Evolutionary conservation across 35 echinoderm and acorn worm genomes (phyloP).

Genomic region (Holothuria glaberrima): DNA sequence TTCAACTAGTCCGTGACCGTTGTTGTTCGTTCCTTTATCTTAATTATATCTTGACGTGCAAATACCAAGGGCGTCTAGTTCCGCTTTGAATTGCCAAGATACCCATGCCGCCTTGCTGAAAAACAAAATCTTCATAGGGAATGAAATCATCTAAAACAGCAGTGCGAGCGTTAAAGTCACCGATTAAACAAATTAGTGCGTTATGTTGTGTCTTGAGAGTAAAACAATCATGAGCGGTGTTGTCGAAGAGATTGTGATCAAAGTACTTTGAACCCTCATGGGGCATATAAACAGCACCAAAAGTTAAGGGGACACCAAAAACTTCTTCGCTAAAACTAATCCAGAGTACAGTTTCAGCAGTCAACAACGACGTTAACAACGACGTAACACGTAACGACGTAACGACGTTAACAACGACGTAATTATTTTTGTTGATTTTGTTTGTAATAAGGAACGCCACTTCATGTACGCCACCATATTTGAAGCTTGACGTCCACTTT

Average conservation of each 20-base stretch:
- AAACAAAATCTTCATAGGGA: background rate
- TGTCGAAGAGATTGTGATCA: conserved; percentile 34
- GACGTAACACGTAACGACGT: no score
- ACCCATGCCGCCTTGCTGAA: conserved; percentile 8
- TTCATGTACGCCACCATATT: background rate
- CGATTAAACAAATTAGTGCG: background rate
- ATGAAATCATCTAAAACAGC: no score
- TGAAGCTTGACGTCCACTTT: no score
- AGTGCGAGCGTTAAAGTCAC: conserved; percentile 8
- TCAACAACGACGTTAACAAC: no score
- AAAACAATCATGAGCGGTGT: conserved; percentile 22
- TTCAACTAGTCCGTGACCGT: background rate
- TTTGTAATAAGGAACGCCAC: no score
- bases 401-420: no score
- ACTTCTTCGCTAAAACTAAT: conserved; percentile 10
- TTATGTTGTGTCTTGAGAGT: background rate
- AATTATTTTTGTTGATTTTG: no score
- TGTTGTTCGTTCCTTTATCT: no score
- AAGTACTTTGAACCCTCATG: no score
- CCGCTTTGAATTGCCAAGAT: background rate
- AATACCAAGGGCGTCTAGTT: no score
- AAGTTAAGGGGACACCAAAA: background rate
- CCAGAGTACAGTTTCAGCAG: conserved; percentile 51
- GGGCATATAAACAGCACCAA: conserved; percentile 55
- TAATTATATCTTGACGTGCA: no score